phyloP scores from a whole-genome alignment of 2,797 vertebrate genomes.

The Limosa lapponica region DNA sequence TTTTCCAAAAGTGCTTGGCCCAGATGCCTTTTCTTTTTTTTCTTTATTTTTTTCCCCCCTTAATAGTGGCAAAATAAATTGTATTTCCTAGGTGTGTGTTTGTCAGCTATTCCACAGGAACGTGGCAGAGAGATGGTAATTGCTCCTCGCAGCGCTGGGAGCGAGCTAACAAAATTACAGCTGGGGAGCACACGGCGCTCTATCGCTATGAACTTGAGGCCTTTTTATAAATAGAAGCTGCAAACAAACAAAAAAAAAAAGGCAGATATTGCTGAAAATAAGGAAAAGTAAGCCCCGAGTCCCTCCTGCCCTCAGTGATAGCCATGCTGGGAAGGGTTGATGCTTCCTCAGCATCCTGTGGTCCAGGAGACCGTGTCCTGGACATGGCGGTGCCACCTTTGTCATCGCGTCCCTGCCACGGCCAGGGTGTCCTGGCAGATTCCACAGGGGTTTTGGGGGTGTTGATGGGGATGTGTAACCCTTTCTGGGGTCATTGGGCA shows the following conservation, averaged over 20 bases:
- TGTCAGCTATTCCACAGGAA: background rate
- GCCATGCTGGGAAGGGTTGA: rapidly evolving
- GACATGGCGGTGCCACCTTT: background rate
- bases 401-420: rapidly evolving
- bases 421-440: background rate
- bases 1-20: background rate
- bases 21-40: background rate
- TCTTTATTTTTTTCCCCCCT: background rate
- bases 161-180: background rate
- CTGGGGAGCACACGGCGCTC: rapidly evolving
- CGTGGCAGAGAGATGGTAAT: conserved; percentile 1
- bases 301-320: rapidly evolving
- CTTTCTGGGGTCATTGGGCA: background rate
- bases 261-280: background rate
- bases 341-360: background rate
- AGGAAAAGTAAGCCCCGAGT: background rate
- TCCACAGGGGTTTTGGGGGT: rapidly evolving
- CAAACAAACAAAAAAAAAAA: background rate
- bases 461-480: background rate
- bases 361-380: background rate
- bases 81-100: background rate
- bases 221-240: conserved; percentile 24
- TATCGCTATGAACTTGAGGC: background rate
- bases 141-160: background rate
- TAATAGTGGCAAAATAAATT: conserved; percentile 1